Base-by-base conservation (phyloP, 1,140 invertebrate species). In the Lasaia peninsularis region DNA sequence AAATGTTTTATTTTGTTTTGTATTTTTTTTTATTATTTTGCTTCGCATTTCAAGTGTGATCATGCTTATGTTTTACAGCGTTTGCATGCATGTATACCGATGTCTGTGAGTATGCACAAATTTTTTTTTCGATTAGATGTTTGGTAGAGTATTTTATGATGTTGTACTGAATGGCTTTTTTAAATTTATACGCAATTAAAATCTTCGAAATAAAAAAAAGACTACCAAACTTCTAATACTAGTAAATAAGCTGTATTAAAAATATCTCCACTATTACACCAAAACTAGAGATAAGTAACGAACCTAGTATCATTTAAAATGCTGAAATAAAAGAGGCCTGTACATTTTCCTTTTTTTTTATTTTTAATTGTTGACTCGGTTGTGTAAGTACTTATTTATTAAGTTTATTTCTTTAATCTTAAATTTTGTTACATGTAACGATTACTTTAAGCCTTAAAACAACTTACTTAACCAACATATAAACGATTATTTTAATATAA, bases 321-420 rank as follows among this genome's bases (percentile, higher is more conserved):
- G 35, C 18, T 12, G 28, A 24, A 44, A 61, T 65, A 68, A 72
- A 66, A 67, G 56, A 62, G 66, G 67, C 65, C 75, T 75, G 75
- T 78, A 75, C 54, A 67, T 69, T 66, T 67, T 70, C 58, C 62
- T 76, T 67, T 75, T 67, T 59, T 62, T 76, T 79, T 73, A 63
- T 70, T 74, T 75, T 78, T 82, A 80, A 78, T 75, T 69, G 72
- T 80, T 78, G 74, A 80, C 76, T 86, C 80, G 82, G 85, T 88
- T 88, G 83, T 88, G 85, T 88, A 80, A 85, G 85, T 88, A 88
- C 85, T 88, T 88, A 88, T 86, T 70, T 75, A 74, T 72, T 83
- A 86, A 82, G 73, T 82, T 85, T 71, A 70, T 77, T 86, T 78
- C 73, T 73, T 80, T 72, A 73, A 14, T 75, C 70, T 82, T 80